Percentiles rank a stretch among this genome's conserved stretches.
phyloP scores from a whole-genome alignment of 2,113 vertebrate genomes.

The Xenus cinereus region DNA sequence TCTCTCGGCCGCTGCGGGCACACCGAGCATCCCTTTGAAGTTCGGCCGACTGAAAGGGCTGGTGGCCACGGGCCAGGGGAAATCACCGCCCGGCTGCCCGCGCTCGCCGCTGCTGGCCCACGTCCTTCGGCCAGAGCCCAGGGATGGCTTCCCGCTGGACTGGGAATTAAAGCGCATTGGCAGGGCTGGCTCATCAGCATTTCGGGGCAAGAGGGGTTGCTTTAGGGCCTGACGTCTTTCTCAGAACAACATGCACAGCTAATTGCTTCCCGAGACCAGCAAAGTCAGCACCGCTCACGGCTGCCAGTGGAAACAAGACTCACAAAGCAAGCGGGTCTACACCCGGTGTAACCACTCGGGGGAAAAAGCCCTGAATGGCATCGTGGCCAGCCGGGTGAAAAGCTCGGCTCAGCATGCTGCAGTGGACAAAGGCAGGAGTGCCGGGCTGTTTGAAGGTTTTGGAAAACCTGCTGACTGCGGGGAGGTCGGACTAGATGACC shows the following conservation, averaged over 20 bases:
- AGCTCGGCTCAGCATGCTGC: conserved; percentile 8
- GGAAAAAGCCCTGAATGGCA: conserved; percentile 8
- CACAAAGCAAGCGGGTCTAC: background rate
- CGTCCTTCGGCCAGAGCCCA: background rate
- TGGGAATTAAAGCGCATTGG: background rate
- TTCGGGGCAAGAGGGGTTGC: background rate
- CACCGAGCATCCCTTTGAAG: conserved; percentile 28
- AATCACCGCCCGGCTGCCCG: background rate
- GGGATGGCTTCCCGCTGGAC: background rate
- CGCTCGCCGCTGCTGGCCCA: background rate
- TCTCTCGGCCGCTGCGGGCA: background rate
- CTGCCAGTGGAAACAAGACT: conserved; percentile 38
- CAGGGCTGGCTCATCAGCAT: background rate
- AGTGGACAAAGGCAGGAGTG: background rate
- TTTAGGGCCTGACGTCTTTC: conserved; percentile 15
- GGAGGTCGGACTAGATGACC: no score
- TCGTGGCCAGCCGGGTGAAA: background rate
- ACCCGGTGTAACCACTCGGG: background rate
- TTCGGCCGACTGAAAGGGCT: background rate
- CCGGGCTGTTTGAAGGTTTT: background rate
- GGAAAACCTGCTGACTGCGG: background rate
- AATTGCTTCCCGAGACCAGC: conserved; percentile 40
- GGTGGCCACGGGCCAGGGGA: conserved; percentile 1
- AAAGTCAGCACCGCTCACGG: conserved; percentile 36
- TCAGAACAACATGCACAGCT: conserved; percentile 22